Base-by-base conservation (phyloP, 2,888 invertebrate species). In the Acleris holmiana region DNA sequence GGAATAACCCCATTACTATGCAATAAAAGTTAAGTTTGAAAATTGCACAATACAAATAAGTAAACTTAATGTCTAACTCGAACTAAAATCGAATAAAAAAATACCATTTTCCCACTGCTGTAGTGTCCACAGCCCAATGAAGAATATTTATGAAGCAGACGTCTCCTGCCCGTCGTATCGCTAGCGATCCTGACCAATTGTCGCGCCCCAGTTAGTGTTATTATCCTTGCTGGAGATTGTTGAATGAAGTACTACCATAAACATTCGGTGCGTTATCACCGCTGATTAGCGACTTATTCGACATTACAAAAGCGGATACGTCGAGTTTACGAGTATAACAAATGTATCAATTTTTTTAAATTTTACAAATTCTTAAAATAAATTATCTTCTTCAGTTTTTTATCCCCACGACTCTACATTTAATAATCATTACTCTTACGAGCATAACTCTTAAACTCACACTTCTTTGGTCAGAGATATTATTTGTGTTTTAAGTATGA, bases 181-280 rank as follows among this genome's bases (percentile, higher is more conserved):
- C 68, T 67, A 44, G 60, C 60, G 73, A 74, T 84, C 87, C 86
- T 82, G 82, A 66, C 78, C 84, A 86, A 83, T 84, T 85, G 80
- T 71, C 75, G 71, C 77, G 85, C 68, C 80, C 84, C 77, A 84
- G 73, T 80, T 61, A 17, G 79, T 66, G 67, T 69, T 74, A 74
- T 78, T 78, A 82, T 82, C 82, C 87, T 84, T 79, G 73, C 77
- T 78, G 73, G 69, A 73, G 73, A 79, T 77, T 80, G 76, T 70
- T 71, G 78, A 78, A 76, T 77, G 75, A 68, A 71, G 71, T 72
- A 71, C 69, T 74, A 76, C 76, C 76, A 77, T 77, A 74, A 76
- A 75, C 73, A 74, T 77, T 76, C 70, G 51, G 53, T 17, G 67
- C 49, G 54, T 69, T 69, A 69, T 69, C 69, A 61, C 50, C 49